phyloP scores from a whole-genome alignment of 2,888 invertebrate genomes.

The Leptinotarsa tumamoca region DNA sequence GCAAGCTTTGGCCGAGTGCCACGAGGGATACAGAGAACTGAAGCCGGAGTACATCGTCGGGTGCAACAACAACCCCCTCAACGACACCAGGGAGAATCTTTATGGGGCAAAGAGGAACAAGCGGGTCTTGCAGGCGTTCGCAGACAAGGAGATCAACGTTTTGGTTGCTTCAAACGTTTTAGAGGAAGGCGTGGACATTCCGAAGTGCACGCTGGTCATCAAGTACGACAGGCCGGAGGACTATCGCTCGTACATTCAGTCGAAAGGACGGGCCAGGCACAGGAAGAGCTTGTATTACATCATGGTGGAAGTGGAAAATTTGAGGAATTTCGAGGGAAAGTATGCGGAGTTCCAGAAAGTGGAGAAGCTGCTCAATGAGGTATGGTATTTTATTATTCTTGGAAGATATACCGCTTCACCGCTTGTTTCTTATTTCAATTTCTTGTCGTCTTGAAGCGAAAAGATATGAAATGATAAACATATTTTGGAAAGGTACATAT shows the following conservation, averaged over 20 bases:
- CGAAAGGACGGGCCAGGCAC: constrained; percentile 89
- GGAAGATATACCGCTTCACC: not conserved
- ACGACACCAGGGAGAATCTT: constrained; percentile 70
- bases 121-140: constrained; percentile 66
- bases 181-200: constrained; percentile 92
- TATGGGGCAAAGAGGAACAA: constrained; percentile 68
- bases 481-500: too few species aligned
- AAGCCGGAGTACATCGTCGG: constrained; percentile 82
- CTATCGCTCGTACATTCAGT: constrained; percentile 87
- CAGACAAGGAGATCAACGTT: constrained; percentile 73
- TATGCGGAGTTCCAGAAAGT: constrained; percentile 65
- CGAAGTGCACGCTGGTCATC: constrained; percentile 83
- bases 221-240: constrained; percentile 79
- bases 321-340: constrained; percentile 55
- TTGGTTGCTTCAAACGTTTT: constrained; percentile 83
- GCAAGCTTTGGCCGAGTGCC: constrained; percentile 66
- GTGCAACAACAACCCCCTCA: constrained; percentile 71
- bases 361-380: constrained; percentile 70
- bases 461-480: not conserved
- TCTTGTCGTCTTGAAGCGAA: too few species aligned
- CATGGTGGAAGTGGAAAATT: constrained; percentile 65
- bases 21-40: constrained; percentile 71
- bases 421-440: too few species aligned
- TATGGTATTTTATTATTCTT: constrained; percentile 52
- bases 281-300: constrained; percentile 73